Percentiles rank a stretch among this genome's conserved stretches.
phyloP scores from a whole-genome alignment of 2,888 invertebrate genomes.

The Drosophila rellima region DNA sequence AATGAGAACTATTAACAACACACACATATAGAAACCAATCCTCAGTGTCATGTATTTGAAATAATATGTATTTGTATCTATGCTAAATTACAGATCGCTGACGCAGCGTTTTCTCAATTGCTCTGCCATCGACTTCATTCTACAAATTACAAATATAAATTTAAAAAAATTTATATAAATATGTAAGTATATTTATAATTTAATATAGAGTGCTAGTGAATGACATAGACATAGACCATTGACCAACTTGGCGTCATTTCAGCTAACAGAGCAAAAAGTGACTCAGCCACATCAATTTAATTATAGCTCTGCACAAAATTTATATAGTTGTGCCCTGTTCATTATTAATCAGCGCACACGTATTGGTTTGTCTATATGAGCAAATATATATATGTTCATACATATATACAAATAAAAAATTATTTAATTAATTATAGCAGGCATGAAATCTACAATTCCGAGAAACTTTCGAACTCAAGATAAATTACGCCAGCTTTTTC shows the following conservation, averaged over 20 bases:
- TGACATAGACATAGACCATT: constrained; percentile 69
- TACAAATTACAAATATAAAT: constrained; percentile 44
- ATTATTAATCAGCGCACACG: constrained; percentile 72
- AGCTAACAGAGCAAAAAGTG: constrained; percentile 47
- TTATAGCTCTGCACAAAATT: constrained; percentile 76
- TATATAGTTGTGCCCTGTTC: constrained; percentile 72
- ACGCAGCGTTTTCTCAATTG: constrained; percentile 57
- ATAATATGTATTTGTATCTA: constrained; percentile 45
- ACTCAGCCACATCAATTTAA: constrained; percentile 77
- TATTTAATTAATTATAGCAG: constrained; percentile 77
- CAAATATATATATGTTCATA: constrained; percentile 13
- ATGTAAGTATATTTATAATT: constrained; percentile 37
- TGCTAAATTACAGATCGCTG: constrained; percentile 64
- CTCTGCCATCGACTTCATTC: constrained; percentile 45
- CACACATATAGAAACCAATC: constrained; percentile 18
- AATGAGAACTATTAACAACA: constrained; percentile 71
- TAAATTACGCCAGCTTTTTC: constrained; percentile 50
- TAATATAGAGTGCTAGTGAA: constrained; percentile 36
- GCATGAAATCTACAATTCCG: constrained; percentile 56
- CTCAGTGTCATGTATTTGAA: too few relatives aligned
- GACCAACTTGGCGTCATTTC: constrained; percentile 71
- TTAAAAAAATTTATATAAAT: constrained; percentile 8
- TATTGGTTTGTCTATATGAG: constrained; percentile 20
- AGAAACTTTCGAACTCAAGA: constrained; percentile 50
- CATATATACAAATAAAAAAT: constrained; percentile 45